Conservation (phyloP, 2,113 vertebrate species). For the Phalacrocorax brasilianus region DNA sequence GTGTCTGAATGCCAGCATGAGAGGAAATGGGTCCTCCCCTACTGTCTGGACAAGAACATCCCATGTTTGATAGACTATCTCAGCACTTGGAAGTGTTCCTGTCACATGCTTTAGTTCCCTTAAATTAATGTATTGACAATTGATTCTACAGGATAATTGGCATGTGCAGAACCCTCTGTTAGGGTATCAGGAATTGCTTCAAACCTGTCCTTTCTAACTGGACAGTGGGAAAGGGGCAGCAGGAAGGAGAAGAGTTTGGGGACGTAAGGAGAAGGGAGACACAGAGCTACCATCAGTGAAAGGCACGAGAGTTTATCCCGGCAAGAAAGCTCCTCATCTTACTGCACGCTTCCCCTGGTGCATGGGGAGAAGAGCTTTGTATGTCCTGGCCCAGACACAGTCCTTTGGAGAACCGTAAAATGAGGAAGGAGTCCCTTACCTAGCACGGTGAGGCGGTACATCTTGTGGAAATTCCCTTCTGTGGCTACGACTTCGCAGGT, state of each 20-base stretch:
- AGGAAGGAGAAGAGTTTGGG: no score
- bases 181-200: no score
- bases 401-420: neutral
- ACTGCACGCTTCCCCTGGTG: no score
- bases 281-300: no score
- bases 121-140: neutral
- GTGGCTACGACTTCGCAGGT: rapidly evolving
- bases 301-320: no score
- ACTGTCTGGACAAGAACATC: neutral
- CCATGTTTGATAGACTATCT: neutral
- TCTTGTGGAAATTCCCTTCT: neutral
- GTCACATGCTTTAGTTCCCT: neutral
- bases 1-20: neutral
- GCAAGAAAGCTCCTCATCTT: no score
- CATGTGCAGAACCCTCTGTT: neutral
- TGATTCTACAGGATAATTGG: neutral
- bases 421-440: constrained; percentile 47
- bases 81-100: neutral
- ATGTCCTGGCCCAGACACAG: neutral
- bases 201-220: no score
- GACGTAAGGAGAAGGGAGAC: no score
- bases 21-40: neutral
- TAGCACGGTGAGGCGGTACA: neutral
- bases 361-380: neutral
- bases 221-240: no score